phyloP scores from a whole-genome alignment of 2,113 vertebrate genomes.

The Sialia sialis region DNA sequence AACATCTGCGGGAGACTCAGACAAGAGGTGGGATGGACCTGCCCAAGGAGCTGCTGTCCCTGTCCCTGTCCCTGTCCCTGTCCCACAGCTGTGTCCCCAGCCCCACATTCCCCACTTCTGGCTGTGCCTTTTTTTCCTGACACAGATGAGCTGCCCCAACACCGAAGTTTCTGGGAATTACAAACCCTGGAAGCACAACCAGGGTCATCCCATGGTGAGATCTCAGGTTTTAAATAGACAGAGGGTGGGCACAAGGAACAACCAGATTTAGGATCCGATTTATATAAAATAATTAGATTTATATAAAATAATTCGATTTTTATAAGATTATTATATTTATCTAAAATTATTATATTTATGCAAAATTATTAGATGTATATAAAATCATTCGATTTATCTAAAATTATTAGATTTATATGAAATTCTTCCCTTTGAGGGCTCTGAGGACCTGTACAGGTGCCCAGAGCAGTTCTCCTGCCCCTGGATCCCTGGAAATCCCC shows the following conservation, averaged over 20 bases:
- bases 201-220: not conserved
- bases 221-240: not conserved
- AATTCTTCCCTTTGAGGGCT: not conserved
- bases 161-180: not conserved
- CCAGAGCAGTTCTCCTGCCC: not conserved
- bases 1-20: not conserved
- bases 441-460: not conserved
- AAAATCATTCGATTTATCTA: no score
- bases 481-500: not conserved
- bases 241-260: not conserved
- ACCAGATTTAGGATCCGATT: not conserved
- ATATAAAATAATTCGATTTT: not conserved
- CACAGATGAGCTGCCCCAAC: not conserved
- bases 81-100: not conserved
- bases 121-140: not conserved
- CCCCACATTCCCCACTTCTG: not conserved
- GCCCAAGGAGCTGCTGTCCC: not conserved
- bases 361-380: no score
- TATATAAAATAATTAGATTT: not conserved
- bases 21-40: not conserved
- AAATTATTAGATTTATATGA: not conserved
- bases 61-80: not conserved
- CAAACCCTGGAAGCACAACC: not conserved
- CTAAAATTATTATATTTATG: no score
- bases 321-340: no score